Percentiles rank a stretch among this genome's conserved stretches.
phyloP scores from a whole-genome alignment of 1,140 invertebrate species.

The Forficula auricularia region DNA sequence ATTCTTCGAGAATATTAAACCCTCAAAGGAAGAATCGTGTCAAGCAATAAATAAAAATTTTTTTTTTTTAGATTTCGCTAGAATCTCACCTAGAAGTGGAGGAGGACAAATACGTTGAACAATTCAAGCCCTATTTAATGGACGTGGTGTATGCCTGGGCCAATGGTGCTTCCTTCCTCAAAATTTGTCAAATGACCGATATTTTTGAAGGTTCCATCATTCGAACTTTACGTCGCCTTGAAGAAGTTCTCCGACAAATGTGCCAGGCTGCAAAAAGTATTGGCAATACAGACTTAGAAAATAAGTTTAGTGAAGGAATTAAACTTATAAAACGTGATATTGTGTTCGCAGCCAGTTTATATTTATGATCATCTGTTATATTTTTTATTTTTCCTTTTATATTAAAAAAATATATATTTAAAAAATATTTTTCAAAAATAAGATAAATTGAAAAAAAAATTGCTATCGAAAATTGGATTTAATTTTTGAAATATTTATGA shows the following conservation, averaged over 20 bases:
- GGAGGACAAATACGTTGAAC: conserved; percentile 79
- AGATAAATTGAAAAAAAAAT: too few relatives aligned
- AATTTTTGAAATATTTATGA: too few relatives aligned
- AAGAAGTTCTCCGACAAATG: conserved; percentile 89
- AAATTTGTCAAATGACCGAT: conserved; percentile 93
- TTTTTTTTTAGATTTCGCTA: too few relatives aligned
- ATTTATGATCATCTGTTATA: too few relatives aligned
- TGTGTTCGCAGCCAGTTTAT: conserved; percentile 95
- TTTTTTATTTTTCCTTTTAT: too few relatives aligned
- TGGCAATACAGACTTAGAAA: conserved; percentile 87
- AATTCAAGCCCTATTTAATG: conserved; percentile 90
- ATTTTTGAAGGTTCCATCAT: conserved; percentile 99
- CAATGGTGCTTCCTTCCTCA: conserved; percentile 76
- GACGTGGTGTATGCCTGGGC: conserved; percentile 95
- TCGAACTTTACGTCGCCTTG: conserved; percentile 85
- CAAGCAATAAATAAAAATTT: too few relatives aligned
- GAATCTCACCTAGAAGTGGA: conserved; percentile 83
- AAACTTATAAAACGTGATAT: conserved; percentile 91
- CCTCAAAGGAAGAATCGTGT: too few relatives aligned
- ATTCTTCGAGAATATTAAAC: too few relatives aligned
- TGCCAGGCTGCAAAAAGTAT: conserved; percentile 92
- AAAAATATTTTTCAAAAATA: too few relatives aligned
- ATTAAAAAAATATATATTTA: too few relatives aligned
- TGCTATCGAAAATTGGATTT: too few relatives aligned
- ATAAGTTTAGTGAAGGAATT: conserved; percentile 88